These are phyloP conservation scores for Pachyuromys duprasi DNA, from an alignment of 2,797 vertebrate genomes.

Conservation along the genomic window DNA sequence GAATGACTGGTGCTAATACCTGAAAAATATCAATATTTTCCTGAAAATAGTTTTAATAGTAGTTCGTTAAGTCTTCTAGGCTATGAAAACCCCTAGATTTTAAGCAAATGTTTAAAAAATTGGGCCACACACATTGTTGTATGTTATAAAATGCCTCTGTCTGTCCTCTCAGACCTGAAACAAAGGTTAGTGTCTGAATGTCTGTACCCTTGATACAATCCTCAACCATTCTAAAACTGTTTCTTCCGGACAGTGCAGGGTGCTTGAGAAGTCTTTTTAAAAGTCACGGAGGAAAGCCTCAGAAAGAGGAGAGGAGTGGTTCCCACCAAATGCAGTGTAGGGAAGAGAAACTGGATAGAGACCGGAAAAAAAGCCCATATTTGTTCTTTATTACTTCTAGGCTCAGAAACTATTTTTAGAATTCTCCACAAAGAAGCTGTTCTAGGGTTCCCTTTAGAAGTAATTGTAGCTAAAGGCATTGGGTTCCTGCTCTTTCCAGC, in stretches of 20 bases:
- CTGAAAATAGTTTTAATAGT: slow-evolving; percentile 4
- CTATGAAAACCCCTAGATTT: background rate
- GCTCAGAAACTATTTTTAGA: slow-evolving; percentile 81
- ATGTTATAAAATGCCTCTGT: background rate
- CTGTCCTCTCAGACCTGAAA: background rate
- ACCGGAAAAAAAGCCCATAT: slow-evolving; percentile 69
- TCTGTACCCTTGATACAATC: background rate
- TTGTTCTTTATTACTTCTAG: slow-evolving; percentile 78
- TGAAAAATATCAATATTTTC: slow-evolving; percentile 34
- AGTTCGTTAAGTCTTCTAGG: background rate
- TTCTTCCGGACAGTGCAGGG: background rate
- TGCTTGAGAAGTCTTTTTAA: slow-evolving; percentile 4
- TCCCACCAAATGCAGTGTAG: slow-evolving; percentile 42
- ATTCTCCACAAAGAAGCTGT: slow-evolving; percentile 78
- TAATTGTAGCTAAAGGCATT: slow-evolving; percentile 78
- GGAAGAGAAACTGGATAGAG: slow-evolving; percentile 48
- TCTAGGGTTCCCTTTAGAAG: slow-evolving; percentile 79
- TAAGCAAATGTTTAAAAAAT: slow-evolving; percentile 12
- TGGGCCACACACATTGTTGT: background rate
- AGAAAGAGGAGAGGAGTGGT: background rate
- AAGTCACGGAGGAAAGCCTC: background rate
- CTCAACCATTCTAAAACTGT: background rate
- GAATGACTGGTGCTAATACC: background rate
- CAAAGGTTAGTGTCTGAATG: slow-evolving; percentile 20
- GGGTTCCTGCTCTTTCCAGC: slow-evolving; percentile 76